Base-by-base conservation (phyloP, 1,140 invertebrate species). In the Maniola jurtina region DNA sequence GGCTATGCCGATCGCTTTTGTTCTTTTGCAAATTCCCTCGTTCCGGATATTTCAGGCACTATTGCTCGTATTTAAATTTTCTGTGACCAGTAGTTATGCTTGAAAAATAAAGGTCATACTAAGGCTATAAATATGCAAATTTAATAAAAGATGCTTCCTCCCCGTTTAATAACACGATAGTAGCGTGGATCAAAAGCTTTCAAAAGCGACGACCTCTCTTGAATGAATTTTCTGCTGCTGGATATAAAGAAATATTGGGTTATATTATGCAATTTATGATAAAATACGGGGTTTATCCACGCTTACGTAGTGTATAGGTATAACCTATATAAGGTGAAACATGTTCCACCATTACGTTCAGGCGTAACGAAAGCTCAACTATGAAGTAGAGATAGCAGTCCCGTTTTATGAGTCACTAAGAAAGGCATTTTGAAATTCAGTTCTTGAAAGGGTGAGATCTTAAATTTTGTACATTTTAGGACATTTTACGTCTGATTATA, bases 101-200 rank as follows among this genome's bases (percentile, higher is more conserved):
- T 11, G 25, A 11, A 34, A 55, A 34, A 34, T 35, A 55, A 55
- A 34, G 52, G 50, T 54, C 50, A 54, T 13, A 25, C 52, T 34
- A 34, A 34, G 33, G 25, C 52, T 55, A 55, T 55, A 55, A 55
- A 13, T 55, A 55, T 55, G 52, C 33, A 55, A 55, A 55, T 55
- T 55, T 55, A 55, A 55, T 55, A 55, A 55, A 55, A 33, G 52
- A 55, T 55, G 52, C 52, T 55, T 55, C 16, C 25, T 34, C 52
- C 52, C 52, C 8, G 52, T 55, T 55, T 55, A 55, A 55, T 55
- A 55, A 55, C 33, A 55, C 33, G 52, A 55, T 55, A 55, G 52
- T 55, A 55, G 52, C 52, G 16, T 13, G 52, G 52, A 55, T 55
- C 52, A 55, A 55, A 52, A 55, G 52, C 52, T 55, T 55, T 55